Evolutionary conservation across 2,797 vertebrate genomes (phyloP).

Genomic region (Nasua narica): DNA sequence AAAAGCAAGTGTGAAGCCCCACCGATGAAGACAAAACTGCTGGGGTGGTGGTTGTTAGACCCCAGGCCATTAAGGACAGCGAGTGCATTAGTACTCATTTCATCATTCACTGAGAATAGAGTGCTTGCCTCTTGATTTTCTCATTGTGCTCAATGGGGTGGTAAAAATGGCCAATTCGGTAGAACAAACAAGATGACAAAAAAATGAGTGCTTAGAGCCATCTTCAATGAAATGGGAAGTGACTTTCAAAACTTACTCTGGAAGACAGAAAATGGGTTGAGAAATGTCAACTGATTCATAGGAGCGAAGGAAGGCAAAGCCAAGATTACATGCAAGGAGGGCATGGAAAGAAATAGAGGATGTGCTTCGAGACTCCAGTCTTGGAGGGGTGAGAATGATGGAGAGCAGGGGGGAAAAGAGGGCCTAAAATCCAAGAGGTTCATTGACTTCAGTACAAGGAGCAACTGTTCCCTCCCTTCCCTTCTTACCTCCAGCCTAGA

Average conservation of each 20-base stretch:
- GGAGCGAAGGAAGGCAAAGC: background rate
- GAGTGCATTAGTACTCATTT: too few relatives aligned
- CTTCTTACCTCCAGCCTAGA: background rate
- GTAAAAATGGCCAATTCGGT: background rate
- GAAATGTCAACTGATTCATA: background rate
- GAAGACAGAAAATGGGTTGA: background rate
- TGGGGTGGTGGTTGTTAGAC: background rate
- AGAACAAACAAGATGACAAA: constrained; percentile 40
- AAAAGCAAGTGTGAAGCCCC: background rate
- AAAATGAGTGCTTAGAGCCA: background rate
- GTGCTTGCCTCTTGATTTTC: background rate
- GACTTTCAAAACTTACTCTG: background rate
- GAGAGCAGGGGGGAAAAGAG: background rate
- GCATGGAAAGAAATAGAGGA: background rate
- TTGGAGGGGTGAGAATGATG: background rate
- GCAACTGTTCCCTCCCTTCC: background rate
- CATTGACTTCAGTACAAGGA: background rate
- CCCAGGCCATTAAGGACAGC: background rate
- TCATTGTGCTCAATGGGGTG: background rate
- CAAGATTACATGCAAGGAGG: background rate
- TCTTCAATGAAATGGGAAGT: background rate
- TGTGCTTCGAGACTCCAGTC: background rate
- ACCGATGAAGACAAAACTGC: background rate
- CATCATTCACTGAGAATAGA: background rate
- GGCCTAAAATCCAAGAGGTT: background rate